These are phyloP conservation scores for Entomobrya multifasciata DNA, from an alignment of 2,888 invertebrate genomes.

Conservation along the genomic window DNA sequence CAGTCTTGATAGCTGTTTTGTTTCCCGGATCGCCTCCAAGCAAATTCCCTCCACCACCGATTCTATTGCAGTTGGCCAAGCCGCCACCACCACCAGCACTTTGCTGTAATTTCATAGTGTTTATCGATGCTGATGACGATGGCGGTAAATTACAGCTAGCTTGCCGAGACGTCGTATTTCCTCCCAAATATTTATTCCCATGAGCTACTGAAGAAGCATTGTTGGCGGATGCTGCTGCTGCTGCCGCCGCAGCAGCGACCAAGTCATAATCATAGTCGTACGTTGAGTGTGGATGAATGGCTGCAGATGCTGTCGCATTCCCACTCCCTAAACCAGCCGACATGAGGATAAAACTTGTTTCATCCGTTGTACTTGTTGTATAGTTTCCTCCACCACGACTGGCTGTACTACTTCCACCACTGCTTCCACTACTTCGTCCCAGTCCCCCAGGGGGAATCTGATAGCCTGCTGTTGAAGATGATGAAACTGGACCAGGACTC, in stretches of 20 bases:
- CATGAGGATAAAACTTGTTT: slow-evolving; percentile 72
- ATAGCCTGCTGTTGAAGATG: slow-evolving; percentile 70
- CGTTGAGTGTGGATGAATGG: slow-evolving; percentile 70
- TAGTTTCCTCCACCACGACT: slow-evolving; percentile 66
- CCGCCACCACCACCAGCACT: slow-evolving; percentile 46
- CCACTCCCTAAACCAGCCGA: slow-evolving; percentile 69
- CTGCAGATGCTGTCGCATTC: slow-evolving; percentile 70
- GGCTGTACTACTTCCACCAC: slow-evolving; percentile 66
- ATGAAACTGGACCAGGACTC: slow-evolving; percentile 73
- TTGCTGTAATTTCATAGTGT: slow-evolving; percentile 68
- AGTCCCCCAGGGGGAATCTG: slow-evolving; percentile 73
- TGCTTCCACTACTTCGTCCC: slow-evolving; percentile 66
- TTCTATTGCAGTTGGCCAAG: slow-evolving; percentile 45
- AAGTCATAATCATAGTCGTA: slow-evolving; percentile 74
- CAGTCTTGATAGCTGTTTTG: slow-evolving; percentile 67
- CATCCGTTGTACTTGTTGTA: slow-evolving; percentile 64
- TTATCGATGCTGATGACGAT: slow-evolving; percentile 55
- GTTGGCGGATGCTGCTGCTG: slow-evolving; percentile 48
- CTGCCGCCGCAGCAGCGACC: slow-evolving; percentile 63
- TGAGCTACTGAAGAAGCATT: slow-evolving; percentile 46
- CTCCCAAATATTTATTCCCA: slow-evolving; percentile 73
- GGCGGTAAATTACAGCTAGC: slow-evolving; percentile 64
- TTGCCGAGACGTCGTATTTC: slow-evolving; percentile 64
- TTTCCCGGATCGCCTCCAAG: slow-evolving; percentile 57
- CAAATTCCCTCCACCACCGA: slow-evolving; percentile 35